These are phyloP conservation scores for Shargacucullia verbasci DNA, from an alignment of 2,888 invertebrate species.

Conservation along the genomic window DNA sequence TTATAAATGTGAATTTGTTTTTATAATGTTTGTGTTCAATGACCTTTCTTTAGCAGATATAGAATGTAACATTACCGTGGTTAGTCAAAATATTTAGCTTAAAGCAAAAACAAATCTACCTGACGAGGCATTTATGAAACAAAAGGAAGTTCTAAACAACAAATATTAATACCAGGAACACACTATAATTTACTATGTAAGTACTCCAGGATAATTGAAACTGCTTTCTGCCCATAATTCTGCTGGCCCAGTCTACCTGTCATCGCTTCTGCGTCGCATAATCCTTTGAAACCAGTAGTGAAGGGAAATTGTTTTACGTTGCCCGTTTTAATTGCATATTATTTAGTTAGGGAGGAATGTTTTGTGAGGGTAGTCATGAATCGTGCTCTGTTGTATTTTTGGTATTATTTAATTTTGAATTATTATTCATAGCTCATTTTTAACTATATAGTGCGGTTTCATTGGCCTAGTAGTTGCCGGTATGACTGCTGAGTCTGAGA, in stretches of 20 bases:
- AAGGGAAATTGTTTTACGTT: slow-evolving; percentile 41
- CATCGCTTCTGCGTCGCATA: slow-evolving; percentile 50
- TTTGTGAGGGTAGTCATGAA: slow-evolving; percentile 18
- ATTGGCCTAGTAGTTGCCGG: no score
- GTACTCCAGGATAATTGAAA: slow-evolving; percentile 71
- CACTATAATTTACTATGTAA: slow-evolving; percentile 69
- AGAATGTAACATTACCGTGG: no score
- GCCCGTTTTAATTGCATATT: slow-evolving; percentile 50
- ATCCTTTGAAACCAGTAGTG: slow-evolving; percentile 46
- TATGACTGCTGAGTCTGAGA: no score
- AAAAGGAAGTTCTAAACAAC: slow-evolving; percentile 55
- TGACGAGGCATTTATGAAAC: slow-evolving; percentile 3
- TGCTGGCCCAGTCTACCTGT: slow-evolving; percentile 59
- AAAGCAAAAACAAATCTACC: neutral
- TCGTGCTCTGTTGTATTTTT: neutral
- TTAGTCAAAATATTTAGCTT: no score
- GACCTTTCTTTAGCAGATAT: no score
- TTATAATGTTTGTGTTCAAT: no score
- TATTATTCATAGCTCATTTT: no score
- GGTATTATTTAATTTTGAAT: no score
- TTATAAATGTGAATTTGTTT: no score
- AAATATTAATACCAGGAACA: slow-evolving; percentile 41
- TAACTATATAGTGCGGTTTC: no score
- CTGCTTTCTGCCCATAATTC: slow-evolving; percentile 72
- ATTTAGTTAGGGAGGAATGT: slow-evolving; percentile 44